phyloP scores from a whole-genome alignment of 2,888 invertebrate species.

The Tanypteryx hageni region DNA sequence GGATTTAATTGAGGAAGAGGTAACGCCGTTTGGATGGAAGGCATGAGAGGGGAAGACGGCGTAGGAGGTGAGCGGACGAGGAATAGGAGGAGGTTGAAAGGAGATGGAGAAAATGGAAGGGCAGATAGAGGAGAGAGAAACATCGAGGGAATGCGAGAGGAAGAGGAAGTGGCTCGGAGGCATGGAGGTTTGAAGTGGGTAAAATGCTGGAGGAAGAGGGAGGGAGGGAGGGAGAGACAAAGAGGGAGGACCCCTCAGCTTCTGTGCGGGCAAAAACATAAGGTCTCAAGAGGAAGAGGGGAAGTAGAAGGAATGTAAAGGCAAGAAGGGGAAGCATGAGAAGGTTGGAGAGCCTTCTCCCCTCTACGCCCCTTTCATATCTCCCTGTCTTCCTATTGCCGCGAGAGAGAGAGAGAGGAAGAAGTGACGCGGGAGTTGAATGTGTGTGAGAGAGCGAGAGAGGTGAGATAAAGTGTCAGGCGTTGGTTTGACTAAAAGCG shows the following conservation, averaged over 20 bases:
- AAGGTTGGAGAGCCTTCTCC: not conserved
- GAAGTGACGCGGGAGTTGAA: not conserved
- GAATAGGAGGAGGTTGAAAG: too few species aligned
- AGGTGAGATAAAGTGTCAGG: not conserved
- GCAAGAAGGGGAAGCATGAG: not conserved
- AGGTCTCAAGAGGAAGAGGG: constrained; percentile 33
- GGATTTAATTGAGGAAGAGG: too few species aligned
- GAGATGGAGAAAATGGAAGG: not conserved
- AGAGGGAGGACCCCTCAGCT: constrained; percentile 36
- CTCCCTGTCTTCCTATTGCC: not conserved
- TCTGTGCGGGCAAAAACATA: constrained; percentile 47
- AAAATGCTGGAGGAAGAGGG: not conserved
- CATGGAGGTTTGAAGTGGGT: not conserved
- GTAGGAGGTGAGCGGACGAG: too few species aligned
- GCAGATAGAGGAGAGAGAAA: not conserved
- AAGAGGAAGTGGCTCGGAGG: constrained; percentile 40
- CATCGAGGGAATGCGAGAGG: not conserved
- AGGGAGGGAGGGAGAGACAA: not conserved
- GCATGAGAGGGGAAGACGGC: too few species aligned
- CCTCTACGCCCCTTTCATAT: not conserved
- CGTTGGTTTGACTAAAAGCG: not conserved
- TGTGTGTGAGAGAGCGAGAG: not conserved
- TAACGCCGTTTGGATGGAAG: too few species aligned
- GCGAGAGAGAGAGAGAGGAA: not conserved
- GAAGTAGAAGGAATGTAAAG: not conserved